These are phyloP conservation scores for Cactoblastis cactorum DNA, from an alignment of 2,888 invertebrate genomes.

Conservation along the genomic window DNA sequence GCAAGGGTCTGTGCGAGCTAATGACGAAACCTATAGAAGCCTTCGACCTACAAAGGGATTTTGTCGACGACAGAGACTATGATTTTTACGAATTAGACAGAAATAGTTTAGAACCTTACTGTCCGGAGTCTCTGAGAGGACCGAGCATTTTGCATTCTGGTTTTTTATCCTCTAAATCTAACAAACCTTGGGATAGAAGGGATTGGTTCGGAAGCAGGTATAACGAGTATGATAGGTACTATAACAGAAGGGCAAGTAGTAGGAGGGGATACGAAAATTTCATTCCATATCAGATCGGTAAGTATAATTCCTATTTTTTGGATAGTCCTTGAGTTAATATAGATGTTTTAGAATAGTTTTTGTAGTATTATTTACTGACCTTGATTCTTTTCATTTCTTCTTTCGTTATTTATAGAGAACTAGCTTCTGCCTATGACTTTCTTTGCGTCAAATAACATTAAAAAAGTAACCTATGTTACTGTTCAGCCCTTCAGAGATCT, in stretches of 20 bases:
- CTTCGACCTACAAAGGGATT: conserved; percentile 81
- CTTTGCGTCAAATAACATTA: no score
- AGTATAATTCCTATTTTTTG: conserved; percentile 32
- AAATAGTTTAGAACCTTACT: conserved; percentile 82
- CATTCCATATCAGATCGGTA: conserved; percentile 79
- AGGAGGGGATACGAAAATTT: conserved; percentile 58
- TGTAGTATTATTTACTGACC: not conserved
- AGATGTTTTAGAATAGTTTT: not conserved
- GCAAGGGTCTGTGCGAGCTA: conserved; percentile 88
- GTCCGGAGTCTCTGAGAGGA: conserved; percentile 62
- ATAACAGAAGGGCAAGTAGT: conserved; percentile 26
- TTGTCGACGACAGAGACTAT: conserved; percentile 84
- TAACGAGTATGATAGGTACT: conserved; percentile 30
- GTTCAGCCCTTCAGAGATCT: no score
- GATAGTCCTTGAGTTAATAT: conserved; percentile 4
- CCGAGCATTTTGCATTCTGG: conserved; percentile 68
- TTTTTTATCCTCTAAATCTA: conserved; percentile 56
- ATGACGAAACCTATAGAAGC: conserved; percentile 85
- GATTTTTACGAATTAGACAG: conserved; percentile 90
- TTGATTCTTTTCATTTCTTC: not conserved
- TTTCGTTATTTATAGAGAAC: no score
- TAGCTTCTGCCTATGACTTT: no score
- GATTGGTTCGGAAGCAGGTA: conserved; percentile 40
- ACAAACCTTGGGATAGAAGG: conserved; percentile 38
- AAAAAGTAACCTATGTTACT: no score